Evolutionary conservation across 2,888 invertebrate genomes (phyloP), one percentile per base, ranked within the genome.

Genomic region (Xestia sexstrigata): DNA sequence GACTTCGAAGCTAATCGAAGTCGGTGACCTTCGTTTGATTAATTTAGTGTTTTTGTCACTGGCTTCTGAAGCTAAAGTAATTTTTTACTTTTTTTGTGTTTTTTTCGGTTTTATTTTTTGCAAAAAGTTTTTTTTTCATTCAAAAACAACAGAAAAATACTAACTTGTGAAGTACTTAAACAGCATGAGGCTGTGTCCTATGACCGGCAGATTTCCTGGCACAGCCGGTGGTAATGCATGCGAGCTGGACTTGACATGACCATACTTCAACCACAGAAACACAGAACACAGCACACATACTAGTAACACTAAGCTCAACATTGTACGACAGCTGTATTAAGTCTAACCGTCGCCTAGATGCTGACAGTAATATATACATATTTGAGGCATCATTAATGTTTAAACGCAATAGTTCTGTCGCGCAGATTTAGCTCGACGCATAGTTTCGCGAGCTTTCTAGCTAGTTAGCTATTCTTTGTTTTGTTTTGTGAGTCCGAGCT

Each of bases 191-290:
- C 20, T 2, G 42, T 72, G 58, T 5, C 84, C 79, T 58, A 73
- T 62, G 26, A 73, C 9, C 2, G 84, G 84, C 23, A 45, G 63
- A 1, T 55, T 30, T 15, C 78, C 70, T 9, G 78, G 60, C 13
- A 71, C 4, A 13, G 70, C 72, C 1, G 79, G 83, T 23, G 84
- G 83, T 39, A 83, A 13, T 3, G 35, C 15, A 47, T 68, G 62
- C 23, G 35, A 3, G 30, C 39, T 82, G 23, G 63, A 58, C 26
- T 47, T 45, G 30, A 30, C 15, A 13, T 63, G 76, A 23, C 11
- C 68, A 82, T 76, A 49, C 30, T 68, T 79, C 11, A 26, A 42
- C 82, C 76, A 69, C 35, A 74, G 47, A 47, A 15, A 39, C 8
- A 49, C 26, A 9, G 3, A 15, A 60, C 52, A 63, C n/a, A 79